These are phyloP conservation scores for Rhynchomys soricoides DNA, from an alignment of 2,113 vertebrate species.

Conservation along the genomic window DNA sequence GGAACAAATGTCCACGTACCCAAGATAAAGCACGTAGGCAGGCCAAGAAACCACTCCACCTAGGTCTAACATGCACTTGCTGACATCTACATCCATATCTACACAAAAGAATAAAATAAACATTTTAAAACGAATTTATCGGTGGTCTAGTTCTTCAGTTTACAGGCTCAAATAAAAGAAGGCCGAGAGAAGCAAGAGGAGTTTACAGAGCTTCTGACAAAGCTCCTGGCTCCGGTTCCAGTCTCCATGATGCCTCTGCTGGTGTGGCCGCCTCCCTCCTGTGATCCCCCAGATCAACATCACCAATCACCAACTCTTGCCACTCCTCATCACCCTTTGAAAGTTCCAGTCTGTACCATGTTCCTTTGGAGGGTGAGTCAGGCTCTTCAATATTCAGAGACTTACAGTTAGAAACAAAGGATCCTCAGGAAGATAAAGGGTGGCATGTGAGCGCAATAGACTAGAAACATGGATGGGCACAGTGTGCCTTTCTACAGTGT, in stretches of 20 bases:
- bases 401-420: background rate
- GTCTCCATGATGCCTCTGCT: background rate
- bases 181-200: no score
- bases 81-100: background rate
- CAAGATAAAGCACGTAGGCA: background rate
- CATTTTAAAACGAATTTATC: background rate
- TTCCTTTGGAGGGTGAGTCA: background rate
- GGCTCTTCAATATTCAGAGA: background rate
- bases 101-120: background rate
- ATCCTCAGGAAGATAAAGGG: background rate
- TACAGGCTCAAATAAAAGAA: background rate
- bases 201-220: background rate
- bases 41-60: background rate
- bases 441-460: background rate
- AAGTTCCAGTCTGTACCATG: background rate
- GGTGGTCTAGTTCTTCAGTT: background rate
- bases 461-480: background rate
- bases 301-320: rapidly evolving
- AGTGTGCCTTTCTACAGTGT: background rate
- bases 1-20: background rate
- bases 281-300: background rate
- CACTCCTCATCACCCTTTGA: background rate
- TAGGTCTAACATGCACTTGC: background rate
- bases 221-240: background rate
- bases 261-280: no score